These are phyloP conservation scores for Acanthornis magna DNA, from an alignment of 2,797 vertebrate species.

Conservation along the genomic window DNA sequence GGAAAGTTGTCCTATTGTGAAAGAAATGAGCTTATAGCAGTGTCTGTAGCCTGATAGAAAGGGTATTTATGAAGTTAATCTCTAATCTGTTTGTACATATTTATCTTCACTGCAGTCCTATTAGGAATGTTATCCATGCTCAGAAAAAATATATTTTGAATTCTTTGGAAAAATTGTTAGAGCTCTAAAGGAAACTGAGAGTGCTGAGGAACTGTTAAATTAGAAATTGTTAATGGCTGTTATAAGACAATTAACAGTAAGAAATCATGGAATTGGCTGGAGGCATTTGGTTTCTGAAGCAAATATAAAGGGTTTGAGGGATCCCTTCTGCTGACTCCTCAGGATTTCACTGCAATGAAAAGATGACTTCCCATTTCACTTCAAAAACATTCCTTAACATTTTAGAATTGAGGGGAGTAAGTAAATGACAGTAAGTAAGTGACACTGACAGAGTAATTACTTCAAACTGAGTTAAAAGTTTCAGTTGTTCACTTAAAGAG, in stretches of 20 bases:
- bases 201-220: slow-evolving; percentile 13
- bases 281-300: neutral
- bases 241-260: slow-evolving; percentile 8
- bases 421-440: neutral
- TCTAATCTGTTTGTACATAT: neutral
- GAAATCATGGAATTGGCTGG: neutral
- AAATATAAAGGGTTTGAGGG: neutral
- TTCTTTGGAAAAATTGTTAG: neutral
- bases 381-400: neutral
- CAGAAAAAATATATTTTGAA: neutral
- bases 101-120: neutral
- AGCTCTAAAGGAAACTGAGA: neutral
- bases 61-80: neutral
- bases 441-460: neutral
- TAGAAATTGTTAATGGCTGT: slow-evolving; percentile 18
- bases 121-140: slow-evolving; percentile 2
- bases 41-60: neutral
- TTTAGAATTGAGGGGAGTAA: neutral
- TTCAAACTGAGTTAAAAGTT: neutral
- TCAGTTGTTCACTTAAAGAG: neutral
- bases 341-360: neutral
- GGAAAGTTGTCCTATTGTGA: neutral
- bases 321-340: neutral
- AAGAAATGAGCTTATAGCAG: neutral
- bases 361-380: neutral